Percentiles rank a stretch among this genome's conserved stretches.
phyloP scores from a whole-genome alignment of 1,140 invertebrate species.

The Apolygus lucorum region DNA sequence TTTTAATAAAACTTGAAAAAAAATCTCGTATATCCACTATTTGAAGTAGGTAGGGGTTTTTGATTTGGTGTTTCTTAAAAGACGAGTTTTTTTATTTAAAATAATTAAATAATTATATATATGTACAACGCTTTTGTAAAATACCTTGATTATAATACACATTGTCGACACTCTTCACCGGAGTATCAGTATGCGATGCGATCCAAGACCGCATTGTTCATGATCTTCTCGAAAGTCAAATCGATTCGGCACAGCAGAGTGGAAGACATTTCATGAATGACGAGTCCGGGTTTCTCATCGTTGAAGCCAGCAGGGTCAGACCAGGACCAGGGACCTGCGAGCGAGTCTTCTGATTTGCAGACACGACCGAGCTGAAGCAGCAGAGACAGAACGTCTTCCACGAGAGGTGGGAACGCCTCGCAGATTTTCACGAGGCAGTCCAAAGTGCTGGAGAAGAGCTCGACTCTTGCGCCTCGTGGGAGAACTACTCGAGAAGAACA shows the following conservation, averaged over 20 bases:
- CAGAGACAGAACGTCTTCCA: conserved; percentile 78
- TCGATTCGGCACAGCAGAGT: neutral
- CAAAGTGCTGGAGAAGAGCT: conserved; percentile 73
- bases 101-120: no score
- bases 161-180: no score
- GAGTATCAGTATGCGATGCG: neutral
- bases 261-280: neutral
- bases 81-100: no score
- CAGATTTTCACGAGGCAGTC: conserved; percentile 79
- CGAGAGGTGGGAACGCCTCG: conserved; percentile 82
- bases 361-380: conserved; percentile 78
- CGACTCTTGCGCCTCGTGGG: conserved; percentile 62
- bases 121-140: no score
- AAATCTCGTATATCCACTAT: no score
- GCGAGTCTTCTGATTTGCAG: conserved; percentile 69
- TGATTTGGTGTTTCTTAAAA: no score
- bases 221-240: neutral
- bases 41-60: no score
- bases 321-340: conserved; percentile 41
- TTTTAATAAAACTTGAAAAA: no score
- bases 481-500: no score
- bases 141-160: no score
- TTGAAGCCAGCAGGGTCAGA: conserved; percentile 6
- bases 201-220: neutral
- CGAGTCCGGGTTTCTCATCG: neutral